Base-by-base conservation (phyloP, 2,113 vertebrate genomes). In the Xyrauchen texanus region DNA sequence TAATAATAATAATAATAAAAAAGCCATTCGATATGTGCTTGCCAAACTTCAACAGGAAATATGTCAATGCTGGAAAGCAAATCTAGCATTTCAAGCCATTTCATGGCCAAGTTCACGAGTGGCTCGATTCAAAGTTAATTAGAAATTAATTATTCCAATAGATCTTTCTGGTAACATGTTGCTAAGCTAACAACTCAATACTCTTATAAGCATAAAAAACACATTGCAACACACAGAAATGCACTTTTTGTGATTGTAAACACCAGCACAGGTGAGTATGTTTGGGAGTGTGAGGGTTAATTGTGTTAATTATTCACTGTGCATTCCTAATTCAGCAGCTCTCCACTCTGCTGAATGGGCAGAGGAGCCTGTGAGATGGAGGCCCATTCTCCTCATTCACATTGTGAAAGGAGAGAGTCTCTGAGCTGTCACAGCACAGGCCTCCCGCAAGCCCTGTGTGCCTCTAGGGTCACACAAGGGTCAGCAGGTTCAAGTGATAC, bases 401-500 rank as follows among this genome's bases (percentile, higher is more conserved):
- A 52, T 44, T 64, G 72, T 86, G 86, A 87, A 89, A 82, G 82
- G 77, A 85, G 86, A 91, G 87, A 79, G 80, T 16, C 58, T 77
- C 44, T 49, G 82, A 75, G 34, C 74, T 83, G n/a, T 76, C 66
- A 76, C 52, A 86, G 49, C 76, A 72, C 77, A 79, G 76, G 77
- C 79, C 83, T 72, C 60, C 73, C 60, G 72, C 68, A 68, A 62
- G 69, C 68, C 85, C 85, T 74, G 87, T 68, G 85, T 84, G 81
- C 82, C 45, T 75, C 44, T 9, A 74, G 86, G 91, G 90, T 93
- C 88, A 86, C 6, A 12, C 49, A 4, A 21, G 86, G 89, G 90
- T 78, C 86, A 86, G 63, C 53, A 46, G 82, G 90, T 89, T 93
- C 90, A 90, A 93, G 90, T 90, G 88, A 89, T 90, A 90, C 90